phyloP scores from a whole-genome alignment of 2,797 vertebrate species.

The Pseudopleuronectes americanus region DNA sequence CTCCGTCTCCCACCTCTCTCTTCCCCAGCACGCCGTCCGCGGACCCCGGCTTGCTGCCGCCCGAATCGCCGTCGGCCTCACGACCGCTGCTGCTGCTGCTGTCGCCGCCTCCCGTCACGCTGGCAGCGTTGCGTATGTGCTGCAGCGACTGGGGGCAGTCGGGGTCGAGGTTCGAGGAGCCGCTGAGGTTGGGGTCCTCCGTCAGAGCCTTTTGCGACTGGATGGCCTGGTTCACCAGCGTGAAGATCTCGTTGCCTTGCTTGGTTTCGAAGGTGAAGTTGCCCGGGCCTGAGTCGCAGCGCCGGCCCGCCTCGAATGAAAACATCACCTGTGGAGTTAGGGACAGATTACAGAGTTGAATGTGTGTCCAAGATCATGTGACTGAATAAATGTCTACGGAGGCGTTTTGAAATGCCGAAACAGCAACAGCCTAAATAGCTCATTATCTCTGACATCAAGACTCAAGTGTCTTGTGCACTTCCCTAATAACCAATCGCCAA shows the following conservation, averaged over 20 bases:
- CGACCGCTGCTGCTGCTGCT: constrained; percentile 74
- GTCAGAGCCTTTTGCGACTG: constrained; percentile 89
- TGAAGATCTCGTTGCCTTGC: constrained; percentile 96
- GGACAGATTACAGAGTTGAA: not conserved
- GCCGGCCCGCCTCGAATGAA: constrained; percentile 96
- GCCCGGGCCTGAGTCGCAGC: constrained; percentile 95
- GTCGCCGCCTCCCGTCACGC: constrained; percentile 30
- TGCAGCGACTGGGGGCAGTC: constrained; percentile 75
- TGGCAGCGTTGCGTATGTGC: constrained; percentile 59
- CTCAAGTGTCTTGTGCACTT: not conserved
- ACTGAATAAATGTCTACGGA: constrained; percentile 4
- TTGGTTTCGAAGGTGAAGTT: constrained; percentile 98
- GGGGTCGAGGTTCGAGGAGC: constrained; percentile 68
- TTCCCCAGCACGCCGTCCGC: constrained; percentile 81
- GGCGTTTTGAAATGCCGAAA: constrained; percentile 4
- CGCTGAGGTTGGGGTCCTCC: constrained; percentile 85
- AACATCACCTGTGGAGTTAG: constrained; percentile 93
- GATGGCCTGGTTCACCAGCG: constrained; percentile 91
- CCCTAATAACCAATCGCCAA: not conserved
- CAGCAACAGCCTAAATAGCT: no score
- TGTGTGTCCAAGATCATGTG: not conserved
- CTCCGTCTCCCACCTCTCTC: constrained; percentile 72
- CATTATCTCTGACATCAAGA: no score
- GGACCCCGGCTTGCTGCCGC: constrained; percentile 78
- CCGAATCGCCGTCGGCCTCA: constrained; percentile 83